These are phyloP conservation scores for Spodoptera frugiperda DNA, from an alignment of 1,140 invertebrate genomes.

Conservation along the genomic window DNA sequence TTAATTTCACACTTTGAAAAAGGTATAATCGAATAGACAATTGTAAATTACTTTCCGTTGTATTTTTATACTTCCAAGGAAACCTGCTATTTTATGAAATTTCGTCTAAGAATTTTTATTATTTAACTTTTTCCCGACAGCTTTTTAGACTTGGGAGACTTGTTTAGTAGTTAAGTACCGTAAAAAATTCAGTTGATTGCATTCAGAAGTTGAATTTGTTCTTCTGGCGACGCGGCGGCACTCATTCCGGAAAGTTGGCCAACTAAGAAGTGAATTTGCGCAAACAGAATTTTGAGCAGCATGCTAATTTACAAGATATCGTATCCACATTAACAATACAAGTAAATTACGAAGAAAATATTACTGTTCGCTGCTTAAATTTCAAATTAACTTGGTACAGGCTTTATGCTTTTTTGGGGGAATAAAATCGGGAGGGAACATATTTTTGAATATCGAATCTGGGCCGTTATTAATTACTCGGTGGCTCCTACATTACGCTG, in stretches of 20 bases:
- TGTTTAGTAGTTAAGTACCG: slow-evolving; percentile 13
- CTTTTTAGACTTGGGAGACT: slow-evolving; percentile 19
- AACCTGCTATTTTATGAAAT: slow-evolving; percentile 29
- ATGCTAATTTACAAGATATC: slow-evolving; percentile 51
- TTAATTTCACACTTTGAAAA: slow-evolving; percentile 68
- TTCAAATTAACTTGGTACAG: slow-evolving; percentile 7
- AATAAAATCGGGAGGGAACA: background rate
- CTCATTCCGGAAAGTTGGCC: slow-evolving; percentile 48
- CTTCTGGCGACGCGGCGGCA: slow-evolving; percentile 29
- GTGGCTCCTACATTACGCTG: background rate
- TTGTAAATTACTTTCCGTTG: slow-evolving; percentile 52
- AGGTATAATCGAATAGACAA: slow-evolving; percentile 68
- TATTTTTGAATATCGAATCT: slow-evolving; percentile 5
- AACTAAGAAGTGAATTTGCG: slow-evolving; percentile 45
- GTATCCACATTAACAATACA: slow-evolving; percentile 46
- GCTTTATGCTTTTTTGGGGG: background rate
- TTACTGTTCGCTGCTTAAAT: slow-evolving; percentile 16
- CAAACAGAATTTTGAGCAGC: slow-evolving; percentile 53
- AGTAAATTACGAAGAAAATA: slow-evolving; percentile 44
- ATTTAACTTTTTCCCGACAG: slow-evolving; percentile 23
- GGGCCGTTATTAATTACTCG: background rate
- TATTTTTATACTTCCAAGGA: slow-evolving; percentile 24
- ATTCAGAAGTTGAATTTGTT: slow-evolving; percentile 57
- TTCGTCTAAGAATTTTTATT: slow-evolving; percentile 19
- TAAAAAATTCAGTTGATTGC: slow-evolving; percentile 53